Percentiles rank a stretch among this genome's conserved stretches.
Conservation (phyloP, 2,888 invertebrate species). For the Thelaira solivaga region DNA sequence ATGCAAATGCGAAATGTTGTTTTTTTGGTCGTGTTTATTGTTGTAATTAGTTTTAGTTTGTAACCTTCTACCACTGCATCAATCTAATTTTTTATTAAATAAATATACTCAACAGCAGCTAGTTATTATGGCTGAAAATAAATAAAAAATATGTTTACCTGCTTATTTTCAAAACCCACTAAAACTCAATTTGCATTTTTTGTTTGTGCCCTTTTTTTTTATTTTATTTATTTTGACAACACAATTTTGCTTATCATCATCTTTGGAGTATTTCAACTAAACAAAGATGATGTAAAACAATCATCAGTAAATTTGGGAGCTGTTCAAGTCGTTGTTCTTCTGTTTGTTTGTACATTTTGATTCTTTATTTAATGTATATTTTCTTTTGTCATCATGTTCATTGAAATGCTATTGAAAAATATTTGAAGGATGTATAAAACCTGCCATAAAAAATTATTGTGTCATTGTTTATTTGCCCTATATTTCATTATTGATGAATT, state of each 20-base stretch:
- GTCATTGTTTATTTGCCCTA: conserved; percentile 23
- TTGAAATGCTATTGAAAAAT: background rate
- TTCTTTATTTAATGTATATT: conserved; percentile 8
- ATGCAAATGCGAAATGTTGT: too few relatives aligned
- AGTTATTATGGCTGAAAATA: too few relatives aligned
- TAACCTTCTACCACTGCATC: too few relatives aligned
- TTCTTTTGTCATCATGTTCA: conserved; percentile 19
- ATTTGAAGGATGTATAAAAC: background rate
- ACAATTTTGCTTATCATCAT: background rate
- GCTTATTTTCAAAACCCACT: too few relatives aligned
- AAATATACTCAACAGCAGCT: too few relatives aligned
- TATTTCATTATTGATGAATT: conserved; percentile 33
- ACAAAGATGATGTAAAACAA: background rate
- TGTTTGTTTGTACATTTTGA: background rate
- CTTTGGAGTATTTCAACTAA: background rate
- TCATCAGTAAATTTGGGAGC: conserved; percentile 15
- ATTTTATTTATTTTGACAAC: background rate
- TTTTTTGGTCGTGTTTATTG: too few relatives aligned
- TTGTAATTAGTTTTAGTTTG: too few relatives aligned
- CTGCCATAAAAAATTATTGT: background rate
- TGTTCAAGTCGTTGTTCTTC: background rate
- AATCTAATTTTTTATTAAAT: too few relatives aligned
- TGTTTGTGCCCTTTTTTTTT: background rate
- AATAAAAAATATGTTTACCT: too few relatives aligned
- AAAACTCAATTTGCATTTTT: background rate